Conservation (phyloP, 2,113 vertebrate genomes). For the Oxygymnocypris stewartii region DNA sequence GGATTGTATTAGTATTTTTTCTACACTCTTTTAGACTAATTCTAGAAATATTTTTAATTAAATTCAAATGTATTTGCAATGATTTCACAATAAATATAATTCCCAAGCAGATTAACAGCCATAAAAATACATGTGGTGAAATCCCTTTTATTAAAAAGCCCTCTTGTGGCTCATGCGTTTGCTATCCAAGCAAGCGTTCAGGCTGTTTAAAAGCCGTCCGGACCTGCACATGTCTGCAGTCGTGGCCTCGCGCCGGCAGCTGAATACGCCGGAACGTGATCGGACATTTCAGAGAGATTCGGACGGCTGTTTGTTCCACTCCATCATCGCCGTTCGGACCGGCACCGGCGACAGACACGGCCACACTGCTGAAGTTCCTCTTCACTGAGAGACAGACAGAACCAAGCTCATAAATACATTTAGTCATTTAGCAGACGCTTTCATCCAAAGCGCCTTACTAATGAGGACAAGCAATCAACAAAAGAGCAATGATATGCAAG, state of each 20-base stretch:
- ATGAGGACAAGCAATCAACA: no score
- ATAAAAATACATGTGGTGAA: no score
- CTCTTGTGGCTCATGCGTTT: background rate
- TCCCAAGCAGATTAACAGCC: no score
- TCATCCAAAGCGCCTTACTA: no score
- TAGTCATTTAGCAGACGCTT: no score
- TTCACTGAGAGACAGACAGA: conserved; percentile 78
- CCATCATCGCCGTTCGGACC: conserved; percentile 88
- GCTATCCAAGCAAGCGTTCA: background rate
- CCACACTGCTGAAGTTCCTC: conserved; percentile 95
- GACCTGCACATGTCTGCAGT: conserved; percentile 97
- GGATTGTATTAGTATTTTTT: no score
- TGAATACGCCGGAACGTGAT: conserved; percentile 97
- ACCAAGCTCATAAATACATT: background rate
- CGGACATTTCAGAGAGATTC: conserved; percentile 95
- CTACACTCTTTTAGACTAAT: no score
- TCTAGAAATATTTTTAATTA: no score
- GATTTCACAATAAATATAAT: no score
- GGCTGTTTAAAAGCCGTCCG: background rate
- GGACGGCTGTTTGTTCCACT: conserved; percentile 96
- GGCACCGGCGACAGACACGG: conserved; percentile 87
- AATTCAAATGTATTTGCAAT: no score
- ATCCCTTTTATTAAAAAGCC: no score
- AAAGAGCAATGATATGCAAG: no score
- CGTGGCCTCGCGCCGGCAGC: conserved; percentile 93